Evolutionary conservation across 1,140 invertebrate genomes (phyloP), one percentile per base, ranked within the genome.

Genomic region (Propsilocerus akamusi): DNA sequence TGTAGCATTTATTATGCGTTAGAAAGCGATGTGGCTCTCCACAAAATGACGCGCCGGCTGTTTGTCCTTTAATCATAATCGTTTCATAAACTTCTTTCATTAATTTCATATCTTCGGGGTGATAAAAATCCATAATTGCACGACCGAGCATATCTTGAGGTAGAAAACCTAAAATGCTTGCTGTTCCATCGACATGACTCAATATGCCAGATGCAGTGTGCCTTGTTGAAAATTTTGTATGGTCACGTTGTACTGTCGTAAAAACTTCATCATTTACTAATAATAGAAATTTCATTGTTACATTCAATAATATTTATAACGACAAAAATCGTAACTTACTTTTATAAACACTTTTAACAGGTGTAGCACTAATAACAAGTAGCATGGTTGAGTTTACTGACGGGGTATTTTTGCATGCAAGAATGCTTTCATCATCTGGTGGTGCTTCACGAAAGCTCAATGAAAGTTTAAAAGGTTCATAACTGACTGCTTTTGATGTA

Each of bases 121-220:
- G 87, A 61, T 90, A 94, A 56, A 89, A 82, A 55, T 86, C 80
- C 59, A 94, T 79, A 7, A 91, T 74, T 25, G 84, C 85, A 53
- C 76, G 77, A 1, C 84, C 81, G 22, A 85, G 69, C 55, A 94
- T 74, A 59, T 94, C 89, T 62, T 94, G 89, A 0, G 91, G 90
- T 48, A 92, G 62, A 63, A 86, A 91, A 0, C 91, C 91, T 51
- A 93, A 70, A 56, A 86, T 83, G 12, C 79, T 77, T 10, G 83
- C 78, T 34, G 83, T 82, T 10, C 72, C 66, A 60, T 89, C 86
- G 6, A 90, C 76, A 58, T 87, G 77, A 28, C 77, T 80, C 26
- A 91, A 69, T 25, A 75, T 73, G 51, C 85, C 86, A 10, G 72
- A 72, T 0, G 83, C 74, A 2, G 77, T 79, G 57, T 92, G 88